These are phyloP conservation scores for Ptilodon capucinus DNA, from an alignment of 2,888 invertebrate species.

Conservation along the genomic window DNA sequence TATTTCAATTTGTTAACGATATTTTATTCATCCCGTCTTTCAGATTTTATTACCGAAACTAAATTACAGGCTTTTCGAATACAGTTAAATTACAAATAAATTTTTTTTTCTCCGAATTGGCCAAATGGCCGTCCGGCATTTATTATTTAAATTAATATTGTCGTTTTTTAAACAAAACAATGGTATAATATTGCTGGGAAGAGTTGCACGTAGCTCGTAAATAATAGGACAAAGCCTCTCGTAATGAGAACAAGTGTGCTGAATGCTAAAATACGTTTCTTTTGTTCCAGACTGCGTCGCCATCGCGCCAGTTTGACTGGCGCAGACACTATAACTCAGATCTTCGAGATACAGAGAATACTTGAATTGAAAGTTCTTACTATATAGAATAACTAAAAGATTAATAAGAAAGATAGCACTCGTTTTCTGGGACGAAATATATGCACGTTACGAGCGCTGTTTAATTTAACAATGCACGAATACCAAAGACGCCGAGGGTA, in stretches of 20 bases:
- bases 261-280: slow-evolving; percentile 43
- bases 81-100: neutral
- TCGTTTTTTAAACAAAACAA: slow-evolving; percentile 14
- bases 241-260: slow-evolving; percentile 47
- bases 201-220: slow-evolving; percentile 44
- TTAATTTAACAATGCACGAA: too few relatives aligned
- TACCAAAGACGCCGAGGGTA: too few relatives aligned
- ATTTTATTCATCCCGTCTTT: neutral
- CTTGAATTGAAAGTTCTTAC: slow-evolving; percentile 16
- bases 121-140: neutral
- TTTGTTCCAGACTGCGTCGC: slow-evolving; percentile 27
- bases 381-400: slow-evolving; percentile 6
- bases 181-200: slow-evolving; percentile 22
- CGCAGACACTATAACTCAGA: slow-evolving; percentile 7
- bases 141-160: slow-evolving; percentile 21
- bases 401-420: neutral
- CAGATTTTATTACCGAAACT: neutral
- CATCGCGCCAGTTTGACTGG: slow-evolving; percentile 24
- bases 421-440: too few relatives aligned
- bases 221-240: slow-evolving; percentile 39
- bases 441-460: too few relatives aligned
- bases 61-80: neutral
- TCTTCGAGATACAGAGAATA: slow-evolving; percentile 11
- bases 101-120: neutral
- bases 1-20: neutral